phyloP scores from a whole-genome alignment of 2,113 vertebrate genomes.

The Macaca nemestrina region DNA sequence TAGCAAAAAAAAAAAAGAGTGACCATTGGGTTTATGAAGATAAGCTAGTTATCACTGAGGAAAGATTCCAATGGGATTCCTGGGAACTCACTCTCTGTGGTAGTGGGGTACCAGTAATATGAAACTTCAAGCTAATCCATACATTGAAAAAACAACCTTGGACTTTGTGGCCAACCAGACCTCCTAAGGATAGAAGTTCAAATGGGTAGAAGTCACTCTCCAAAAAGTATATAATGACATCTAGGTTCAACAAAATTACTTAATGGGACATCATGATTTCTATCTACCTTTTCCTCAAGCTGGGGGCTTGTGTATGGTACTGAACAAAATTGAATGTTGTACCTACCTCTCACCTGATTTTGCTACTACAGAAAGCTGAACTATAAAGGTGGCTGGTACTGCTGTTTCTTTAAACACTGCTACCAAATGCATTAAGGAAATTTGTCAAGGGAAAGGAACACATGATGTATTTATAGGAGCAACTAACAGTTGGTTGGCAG shows the following conservation, averaged over 20 bases:
- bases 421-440: not conserved
- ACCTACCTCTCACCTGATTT: not conserved
- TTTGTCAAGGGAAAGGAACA: not conserved
- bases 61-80: not conserved
- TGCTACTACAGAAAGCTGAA: not conserved
- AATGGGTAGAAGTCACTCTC: not conserved
- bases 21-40: not conserved
- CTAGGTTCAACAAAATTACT: not conserved
- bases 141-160: not conserved
- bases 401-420: not conserved
- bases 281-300: not conserved
- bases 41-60: not conserved
- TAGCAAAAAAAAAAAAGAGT: not conserved
- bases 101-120: not conserved
- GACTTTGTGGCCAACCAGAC: not conserved
- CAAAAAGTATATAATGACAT: not conserved
- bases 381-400: not conserved
- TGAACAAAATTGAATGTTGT: not conserved
- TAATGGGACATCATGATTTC: not conserved
- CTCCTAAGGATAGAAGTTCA: not conserved
- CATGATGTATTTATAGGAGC: not conserved
- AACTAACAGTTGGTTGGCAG: not conserved
- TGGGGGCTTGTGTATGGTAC: not conserved
- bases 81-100: not conserved
- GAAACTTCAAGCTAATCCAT: not conserved